phyloP scores from a whole-genome alignment of 2,888 invertebrate genomes.

The Caenorhabditis panamensis region DNA sequence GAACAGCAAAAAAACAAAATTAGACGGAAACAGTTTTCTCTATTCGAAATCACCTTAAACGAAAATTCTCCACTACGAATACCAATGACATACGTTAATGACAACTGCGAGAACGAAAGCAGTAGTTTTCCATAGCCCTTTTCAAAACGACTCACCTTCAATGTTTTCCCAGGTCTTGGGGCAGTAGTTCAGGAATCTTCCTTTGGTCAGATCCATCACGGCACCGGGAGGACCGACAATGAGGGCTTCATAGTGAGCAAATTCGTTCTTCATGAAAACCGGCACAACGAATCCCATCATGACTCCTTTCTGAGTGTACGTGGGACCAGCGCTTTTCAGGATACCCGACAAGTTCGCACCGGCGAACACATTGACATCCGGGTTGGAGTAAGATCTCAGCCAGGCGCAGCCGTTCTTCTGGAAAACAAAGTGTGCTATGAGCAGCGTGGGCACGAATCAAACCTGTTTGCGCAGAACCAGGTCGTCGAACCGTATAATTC shows the following conservation, averaged over 20 bases:
- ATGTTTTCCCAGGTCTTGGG: slow-evolving; percentile 49
- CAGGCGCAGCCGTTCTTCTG: neutral
- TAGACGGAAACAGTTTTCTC: no score
- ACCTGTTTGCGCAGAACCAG: neutral
- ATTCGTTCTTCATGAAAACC: neutral
- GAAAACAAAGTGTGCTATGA: slow-evolving; percentile 1
- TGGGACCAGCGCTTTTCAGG: slow-evolving; percentile 17
- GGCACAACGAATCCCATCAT: slow-evolving; percentile 36
- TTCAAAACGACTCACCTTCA: no score
- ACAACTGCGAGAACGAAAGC: no score
- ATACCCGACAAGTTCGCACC: slow-evolving; percentile 10
- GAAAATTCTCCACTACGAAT: no score
- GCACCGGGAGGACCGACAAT: slow-evolving; percentile 43
- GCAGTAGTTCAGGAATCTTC: slow-evolving; percentile 36
- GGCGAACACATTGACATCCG: slow-evolving; percentile 1
- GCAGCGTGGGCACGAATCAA: no score
- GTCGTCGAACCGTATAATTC: slow-evolving; percentile 49
- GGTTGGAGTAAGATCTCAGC: slow-evolving; percentile 25
- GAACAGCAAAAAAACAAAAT: no score
- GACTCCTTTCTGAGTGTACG: slow-evolving; percentile 21
- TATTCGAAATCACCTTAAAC: no score
- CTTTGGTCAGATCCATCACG: slow-evolving; percentile 44
- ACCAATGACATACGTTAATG: no score
- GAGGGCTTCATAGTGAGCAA: slow-evolving; percentile 35
- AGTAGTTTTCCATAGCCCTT: no score